A percentile compares a stretch with the other conserved stretches of the same genome.
Evolutionary conservation across 2,888 invertebrate species (phyloP).

Genomic region (Endotricha flammealis): DNA sequence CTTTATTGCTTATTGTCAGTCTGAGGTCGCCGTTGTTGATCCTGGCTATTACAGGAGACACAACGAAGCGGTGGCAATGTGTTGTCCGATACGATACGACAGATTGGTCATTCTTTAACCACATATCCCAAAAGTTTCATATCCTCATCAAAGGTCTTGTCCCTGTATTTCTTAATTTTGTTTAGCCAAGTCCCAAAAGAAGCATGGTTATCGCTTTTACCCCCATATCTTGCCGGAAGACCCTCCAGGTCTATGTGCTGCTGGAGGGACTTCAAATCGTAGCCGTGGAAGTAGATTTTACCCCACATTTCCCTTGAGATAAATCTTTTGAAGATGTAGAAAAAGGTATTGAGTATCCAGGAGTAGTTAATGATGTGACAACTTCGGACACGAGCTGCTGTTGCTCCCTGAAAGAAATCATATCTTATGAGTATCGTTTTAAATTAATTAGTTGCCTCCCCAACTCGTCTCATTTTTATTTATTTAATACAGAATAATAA

Average conservation of each 20-base stretch:
- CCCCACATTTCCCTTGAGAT: slow-evolving; percentile 81
- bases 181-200: slow-evolving; percentile 77
- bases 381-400: slow-evolving; percentile 81
- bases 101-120: slow-evolving; percentile 53
- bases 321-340: slow-evolving; percentile 86
- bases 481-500: too few relatives aligned
- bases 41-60: too few relatives aligned
- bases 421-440: too few relatives aligned
- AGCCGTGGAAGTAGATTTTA: slow-evolving; percentile 59
- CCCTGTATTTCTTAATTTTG: slow-evolving; percentile 71
- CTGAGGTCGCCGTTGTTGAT: too few relatives aligned
- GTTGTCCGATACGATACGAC: too few relatives aligned
- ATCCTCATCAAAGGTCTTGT: slow-evolving; percentile 77
- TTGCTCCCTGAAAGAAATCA: slow-evolving; percentile 76
- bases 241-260: slow-evolving; percentile 46
- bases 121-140: slow-evolving; percentile 81
- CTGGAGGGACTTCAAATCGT: slow-evolving; percentile 57
- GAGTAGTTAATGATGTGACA: slow-evolving; percentile 88
- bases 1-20: too few relatives aligned
- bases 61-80: too few relatives aligned
- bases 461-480: too few relatives aligned
- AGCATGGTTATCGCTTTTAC: slow-evolving; percentile 75
- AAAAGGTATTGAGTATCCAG: slow-evolving; percentile 87
- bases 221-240: slow-evolving; percentile 54
- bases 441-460: too few relatives aligned